Conservation (phyloP, 2,797 vertebrate genomes). For the Myotis planiceps region DNA sequence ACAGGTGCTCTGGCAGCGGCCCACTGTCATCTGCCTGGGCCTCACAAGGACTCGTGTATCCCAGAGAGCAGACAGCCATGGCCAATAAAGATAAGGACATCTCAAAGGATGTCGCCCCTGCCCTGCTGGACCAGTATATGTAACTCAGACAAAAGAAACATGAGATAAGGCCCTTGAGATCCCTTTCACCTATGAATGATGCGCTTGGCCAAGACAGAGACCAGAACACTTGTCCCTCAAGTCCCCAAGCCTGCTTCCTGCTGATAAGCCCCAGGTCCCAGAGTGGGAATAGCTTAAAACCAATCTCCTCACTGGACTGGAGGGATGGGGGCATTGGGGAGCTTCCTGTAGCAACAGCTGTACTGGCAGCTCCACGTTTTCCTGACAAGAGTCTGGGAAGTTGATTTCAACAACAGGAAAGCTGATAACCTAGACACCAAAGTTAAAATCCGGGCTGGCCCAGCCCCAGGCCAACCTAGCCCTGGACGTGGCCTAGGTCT, state of each 20-base stretch:
- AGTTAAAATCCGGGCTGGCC: not conserved
- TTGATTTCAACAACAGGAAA: not conserved
- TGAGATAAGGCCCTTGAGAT: not conserved
- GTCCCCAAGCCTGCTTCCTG: not conserved
- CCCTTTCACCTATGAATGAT: not conserved
- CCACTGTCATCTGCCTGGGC: not conserved
- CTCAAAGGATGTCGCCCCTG: not conserved
- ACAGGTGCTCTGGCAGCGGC: not conserved
- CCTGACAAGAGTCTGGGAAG: not conserved
- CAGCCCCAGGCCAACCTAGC: not conserved
- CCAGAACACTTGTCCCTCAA: not conserved
- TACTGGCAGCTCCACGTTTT: not conserved
- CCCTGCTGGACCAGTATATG: not conserved
- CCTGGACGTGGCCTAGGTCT: not conserved
- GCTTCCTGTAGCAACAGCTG: not conserved
- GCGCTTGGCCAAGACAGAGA: not conserved
- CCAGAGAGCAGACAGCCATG: not conserved
- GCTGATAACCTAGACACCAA: not conserved
- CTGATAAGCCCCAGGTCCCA: not conserved
- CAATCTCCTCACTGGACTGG: not conserved
- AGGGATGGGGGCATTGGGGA: fast-evolving
- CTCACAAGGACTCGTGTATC: not conserved
- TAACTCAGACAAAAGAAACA: not conserved
- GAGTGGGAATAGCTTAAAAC: not conserved
- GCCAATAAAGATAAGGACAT: not conserved